A percentile compares a stretch with the other conserved stretches of the same genome.
These are phyloP conservation scores for Phasia obesa DNA, from an alignment of 2,888 invertebrate genomes.

Conservation along the genomic window DNA sequence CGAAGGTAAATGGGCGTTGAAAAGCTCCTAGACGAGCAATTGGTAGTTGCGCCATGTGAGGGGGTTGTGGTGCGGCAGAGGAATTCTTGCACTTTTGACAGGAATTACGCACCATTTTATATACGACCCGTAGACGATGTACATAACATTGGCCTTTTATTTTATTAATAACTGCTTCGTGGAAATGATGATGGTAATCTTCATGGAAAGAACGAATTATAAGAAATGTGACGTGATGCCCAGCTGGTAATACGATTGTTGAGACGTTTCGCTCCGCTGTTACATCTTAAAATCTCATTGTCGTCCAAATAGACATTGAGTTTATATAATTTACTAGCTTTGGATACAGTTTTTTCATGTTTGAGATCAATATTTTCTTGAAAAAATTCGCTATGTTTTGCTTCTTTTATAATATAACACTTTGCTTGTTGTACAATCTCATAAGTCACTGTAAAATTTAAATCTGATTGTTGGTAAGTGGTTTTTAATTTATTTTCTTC, in stretches of 20 bases:
- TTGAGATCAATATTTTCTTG: conserved; percentile 57
- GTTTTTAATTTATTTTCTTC: conserved; percentile 53
- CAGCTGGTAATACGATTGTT: conserved; percentile 44
- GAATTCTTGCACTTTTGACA: conserved; percentile 68
- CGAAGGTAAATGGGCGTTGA: conserved; percentile 69
- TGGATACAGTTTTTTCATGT: conserved; percentile 38
- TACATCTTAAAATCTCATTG: conserved; percentile 47
- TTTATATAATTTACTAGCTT: conserved; percentile 45
- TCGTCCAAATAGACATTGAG: conserved; percentile 60
- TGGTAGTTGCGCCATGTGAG: conserved; percentile 67
- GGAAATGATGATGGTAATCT: conserved; percentile 35
- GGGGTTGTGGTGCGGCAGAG: conserved; percentile 33
- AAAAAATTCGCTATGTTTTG: conserved; percentile 2
- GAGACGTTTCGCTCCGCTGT: conserved; percentile 49
- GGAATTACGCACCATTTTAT: conserved; percentile 54
- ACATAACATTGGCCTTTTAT: conserved; percentile 62
- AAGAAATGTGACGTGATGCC: conserved; percentile 59
- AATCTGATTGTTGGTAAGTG: not conserved
- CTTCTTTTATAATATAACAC: conserved; percentile 10
- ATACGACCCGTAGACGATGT: conserved; percentile 58
- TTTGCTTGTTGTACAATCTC: conserved; percentile 18
- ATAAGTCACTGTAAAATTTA: not conserved
- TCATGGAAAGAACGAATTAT: conserved; percentile 36
- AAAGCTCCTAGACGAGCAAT: conserved; percentile 59
- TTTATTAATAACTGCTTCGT: conserved; percentile 62